A percentile compares a stretch with the other conserved stretches of the same genome.
phyloP scores from a whole-genome alignment of 2,888 invertebrate species.

The Drosophila bunnanda region DNA sequence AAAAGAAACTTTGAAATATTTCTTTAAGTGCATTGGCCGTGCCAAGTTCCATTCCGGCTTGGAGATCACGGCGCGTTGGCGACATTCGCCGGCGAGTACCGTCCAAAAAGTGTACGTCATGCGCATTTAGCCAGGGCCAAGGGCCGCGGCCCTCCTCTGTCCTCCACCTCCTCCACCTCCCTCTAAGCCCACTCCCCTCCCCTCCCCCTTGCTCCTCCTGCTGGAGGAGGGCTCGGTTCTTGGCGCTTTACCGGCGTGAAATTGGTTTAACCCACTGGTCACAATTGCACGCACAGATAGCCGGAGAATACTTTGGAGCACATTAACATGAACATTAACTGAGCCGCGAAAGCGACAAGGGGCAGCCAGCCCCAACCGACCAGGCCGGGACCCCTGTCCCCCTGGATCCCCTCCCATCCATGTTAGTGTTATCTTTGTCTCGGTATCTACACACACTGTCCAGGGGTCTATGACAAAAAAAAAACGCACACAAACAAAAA shows the following conservation, averaged over 20 bases:
- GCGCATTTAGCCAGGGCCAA: slow-evolving; percentile 66
- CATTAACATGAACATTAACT: slow-evolving; percentile 81
- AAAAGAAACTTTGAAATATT: too few relatives aligned
- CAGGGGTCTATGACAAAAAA: slow-evolving; percentile 52
- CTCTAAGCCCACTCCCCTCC: neutral
- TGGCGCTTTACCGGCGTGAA: slow-evolving; percentile 81
- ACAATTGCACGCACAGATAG: slow-evolving; percentile 75
- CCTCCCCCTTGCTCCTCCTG: neutral
- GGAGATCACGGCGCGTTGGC: slow-evolving; percentile 51
- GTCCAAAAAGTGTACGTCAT: slow-evolving; percentile 75
- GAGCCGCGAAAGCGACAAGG: slow-evolving; percentile 78
- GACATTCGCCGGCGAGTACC: slow-evolving; percentile 66
- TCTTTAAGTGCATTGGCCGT: slow-evolving; percentile 34
- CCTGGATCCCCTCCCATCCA: neutral
- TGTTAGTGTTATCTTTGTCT: slow-evolving; percentile 68
- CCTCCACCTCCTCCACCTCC: neutral
- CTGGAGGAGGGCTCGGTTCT: slow-evolving; percentile 23
- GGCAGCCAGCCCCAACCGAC: slow-evolving; percentile 45
- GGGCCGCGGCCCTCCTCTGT: slow-evolving; percentile 14
- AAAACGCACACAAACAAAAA: too few relatives aligned
- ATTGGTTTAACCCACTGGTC: slow-evolving; percentile 82
- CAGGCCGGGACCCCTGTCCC: slow-evolving; percentile 30
- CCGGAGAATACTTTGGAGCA: slow-evolving; percentile 69
- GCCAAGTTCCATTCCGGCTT: slow-evolving; percentile 38
- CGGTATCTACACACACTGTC: slow-evolving; percentile 66